Base-by-base conservation (phyloP, 1,140 invertebrate genomes). In the Lepeophtheirus salmonis region DNA sequence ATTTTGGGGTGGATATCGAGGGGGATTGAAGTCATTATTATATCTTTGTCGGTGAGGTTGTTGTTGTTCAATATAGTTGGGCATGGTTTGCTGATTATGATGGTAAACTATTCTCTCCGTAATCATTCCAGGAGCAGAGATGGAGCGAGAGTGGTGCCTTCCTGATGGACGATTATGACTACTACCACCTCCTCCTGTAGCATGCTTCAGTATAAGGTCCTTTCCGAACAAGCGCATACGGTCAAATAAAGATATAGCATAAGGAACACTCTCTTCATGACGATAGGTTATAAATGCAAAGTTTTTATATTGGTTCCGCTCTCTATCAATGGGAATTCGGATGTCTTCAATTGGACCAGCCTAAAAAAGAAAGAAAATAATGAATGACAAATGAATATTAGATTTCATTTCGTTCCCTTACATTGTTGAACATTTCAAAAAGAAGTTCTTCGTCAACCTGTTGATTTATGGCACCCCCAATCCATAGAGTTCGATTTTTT, bases 191-290 rank as follows among this genome's bases (percentile, higher is more conserved):
- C 30, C 30, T 41, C 6, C 30, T 10, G 6, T n/a, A n/a, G 30
- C 30, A 10, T 57, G n/a, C 58, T 62, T 48, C 14, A 62, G 23
- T 4, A 23, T 20, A 1, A 62, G 17, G 14, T 16, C 10, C 1
- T 22, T 14, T 6, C 61, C 61, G 22, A 25, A 63, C 20, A 62
- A 22, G 16, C n/a, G 16, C 4, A 62, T 21, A 51, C 24, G 56
- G 1, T 20, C 4, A 26, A 63, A 62, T 48, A 62, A 23, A 16
- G 22, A 16, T 3, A 61, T 14, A 4, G 61, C 61, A 30, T 62
- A 62, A 20, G 61, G 55, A 30, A 62, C 56, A 24, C 26, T 60
- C 55, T 62, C 56, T 23, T 60, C 56, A 50, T 62, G 60, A 17
- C 30, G 54, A 50, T 49, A 62, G 17, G 20, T 30, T 21, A 62